Conservation (phyloP, 1,140 invertebrate species). For the Drosophila sturtevanti region DNA sequence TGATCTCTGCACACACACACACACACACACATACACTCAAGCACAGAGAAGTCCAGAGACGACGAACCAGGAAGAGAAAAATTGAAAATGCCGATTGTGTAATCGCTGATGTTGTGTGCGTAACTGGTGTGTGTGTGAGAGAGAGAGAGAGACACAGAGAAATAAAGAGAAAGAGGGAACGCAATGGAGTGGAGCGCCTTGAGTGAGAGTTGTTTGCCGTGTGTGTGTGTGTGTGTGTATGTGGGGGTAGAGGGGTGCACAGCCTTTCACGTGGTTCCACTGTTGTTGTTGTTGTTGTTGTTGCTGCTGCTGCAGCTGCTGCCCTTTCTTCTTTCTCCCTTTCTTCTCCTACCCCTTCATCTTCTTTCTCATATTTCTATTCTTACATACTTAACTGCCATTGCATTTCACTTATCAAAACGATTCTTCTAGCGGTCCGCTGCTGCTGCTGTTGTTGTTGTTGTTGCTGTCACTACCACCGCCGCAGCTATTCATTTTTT, state of each 20-base stretch:
- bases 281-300: not conserved
- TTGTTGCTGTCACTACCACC: constrained; percentile 23
- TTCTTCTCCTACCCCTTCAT: constrained; percentile 6
- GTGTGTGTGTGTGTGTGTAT: constrained; percentile 20
- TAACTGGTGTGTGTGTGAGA: too few species aligned
- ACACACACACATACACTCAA: constrained; percentile 28
- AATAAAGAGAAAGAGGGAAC: constrained; percentile 19
- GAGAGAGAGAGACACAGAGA: constrained; percentile 10
- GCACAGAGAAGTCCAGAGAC: constrained; percentile 55
- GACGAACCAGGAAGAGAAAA: constrained; percentile 80
- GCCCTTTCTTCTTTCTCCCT: not conserved
- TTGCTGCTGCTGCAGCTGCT: not conserved
- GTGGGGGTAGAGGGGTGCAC: constrained; percentile 6
- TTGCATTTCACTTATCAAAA: constrained; percentile 77
- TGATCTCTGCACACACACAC: constrained; percentile 56
- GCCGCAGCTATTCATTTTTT: constrained; percentile 22
- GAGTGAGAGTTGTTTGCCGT: constrained; percentile 74
- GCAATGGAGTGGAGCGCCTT: constrained; percentile 31
- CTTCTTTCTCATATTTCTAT: constrained; percentile 1
- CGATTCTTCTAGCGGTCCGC: constrained; percentile 9
- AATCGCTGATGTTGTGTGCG: constrained; percentile 56
- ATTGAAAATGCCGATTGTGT: constrained; percentile 79
- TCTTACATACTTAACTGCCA: constrained; percentile 39
- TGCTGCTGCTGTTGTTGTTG: constrained; percentile 29
- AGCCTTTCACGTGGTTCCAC: constrained; percentile 43